Evolutionary conservation across 2,113 vertebrate genomes (phyloP).

Genomic region (Menura novaehollandiae): DNA sequence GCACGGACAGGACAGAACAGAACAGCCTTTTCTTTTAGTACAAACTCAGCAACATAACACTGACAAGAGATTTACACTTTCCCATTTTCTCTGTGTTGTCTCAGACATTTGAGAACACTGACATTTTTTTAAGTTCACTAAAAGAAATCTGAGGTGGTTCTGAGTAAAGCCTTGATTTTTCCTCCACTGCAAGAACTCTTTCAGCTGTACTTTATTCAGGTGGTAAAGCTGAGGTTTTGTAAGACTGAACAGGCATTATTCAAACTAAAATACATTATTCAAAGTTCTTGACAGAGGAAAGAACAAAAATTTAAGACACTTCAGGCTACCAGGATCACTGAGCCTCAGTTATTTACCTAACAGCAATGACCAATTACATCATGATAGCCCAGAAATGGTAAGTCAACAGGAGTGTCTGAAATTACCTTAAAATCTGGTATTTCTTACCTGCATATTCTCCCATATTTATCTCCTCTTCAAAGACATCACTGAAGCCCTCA

Average conservation of each 20-base stretch:
- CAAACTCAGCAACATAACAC: background rate
- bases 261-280: background rate
- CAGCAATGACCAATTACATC: background rate
- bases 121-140: background rate
- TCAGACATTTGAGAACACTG: background rate
- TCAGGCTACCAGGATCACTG: background rate
- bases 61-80: background rate
- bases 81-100: background rate
- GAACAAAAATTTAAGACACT: background rate
- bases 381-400: background rate
- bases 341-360: background rate
- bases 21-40: background rate
- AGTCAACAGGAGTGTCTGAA: background rate
- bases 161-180: background rate
- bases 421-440: background rate
- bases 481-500: slow-evolving; percentile 94
- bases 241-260: background rate
- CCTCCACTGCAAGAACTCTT: background rate
- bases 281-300: background rate
- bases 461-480: slow-evolving; percentile 97
- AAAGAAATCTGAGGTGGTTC: background rate
- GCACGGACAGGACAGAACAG: background rate
- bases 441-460: slow-evolving; percentile 91
- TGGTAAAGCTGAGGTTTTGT: background rate
- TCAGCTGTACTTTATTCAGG: background rate